Base-by-base conservation (phyloP, 2,888 invertebrate genomes). In the Lasiommata megera region DNA sequence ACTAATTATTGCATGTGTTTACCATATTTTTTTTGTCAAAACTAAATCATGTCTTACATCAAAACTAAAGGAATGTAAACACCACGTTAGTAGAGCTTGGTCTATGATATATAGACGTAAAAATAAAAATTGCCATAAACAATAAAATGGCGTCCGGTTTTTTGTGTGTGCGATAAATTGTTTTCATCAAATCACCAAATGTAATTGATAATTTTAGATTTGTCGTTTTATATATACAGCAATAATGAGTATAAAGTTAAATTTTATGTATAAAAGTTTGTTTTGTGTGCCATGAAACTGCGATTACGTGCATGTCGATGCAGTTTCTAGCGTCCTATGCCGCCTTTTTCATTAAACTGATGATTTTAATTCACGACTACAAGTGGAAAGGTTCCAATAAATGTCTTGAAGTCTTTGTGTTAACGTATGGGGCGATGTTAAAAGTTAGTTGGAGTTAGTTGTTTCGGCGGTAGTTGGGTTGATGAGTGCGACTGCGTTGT, bases 101-200 rank as follows among this genome's bases (percentile, higher is more conserved):
- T 23, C 23, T 23, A 5, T 23, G 2, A 34, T 29, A 8, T 14
- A 14, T 44, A 44, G 29, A 6, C 6, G 1, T 11, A 38, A 23
- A 38, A 40, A 38, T 23, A 58, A 59, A 47, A 50, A 53, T 69
- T 58, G 68, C 85, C 90, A 91, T 88, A 91, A 86, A 88, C 82
- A 91, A 88, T 82, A 91, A 91, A 88, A 91, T 91, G 91, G 91
- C 91, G 88, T 84, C 76, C 77, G 78, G 84, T 86, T 90, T 90
- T 88, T 89, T 86, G 90, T 90, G 89, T 90, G 89, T 90, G 89
- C 81, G 80, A 82, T 83, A 76, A 81, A 86, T 87, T 88, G 87
- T 89, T 88, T 88, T 87, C 79, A 66, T 73, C 60, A 76, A 76
- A 80, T 74, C 69, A 55, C 60, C 59, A 67, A 68, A 74, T 75